Conservation (phyloP, 2,797 vertebrate species). For the Heliangelus exortis region DNA sequence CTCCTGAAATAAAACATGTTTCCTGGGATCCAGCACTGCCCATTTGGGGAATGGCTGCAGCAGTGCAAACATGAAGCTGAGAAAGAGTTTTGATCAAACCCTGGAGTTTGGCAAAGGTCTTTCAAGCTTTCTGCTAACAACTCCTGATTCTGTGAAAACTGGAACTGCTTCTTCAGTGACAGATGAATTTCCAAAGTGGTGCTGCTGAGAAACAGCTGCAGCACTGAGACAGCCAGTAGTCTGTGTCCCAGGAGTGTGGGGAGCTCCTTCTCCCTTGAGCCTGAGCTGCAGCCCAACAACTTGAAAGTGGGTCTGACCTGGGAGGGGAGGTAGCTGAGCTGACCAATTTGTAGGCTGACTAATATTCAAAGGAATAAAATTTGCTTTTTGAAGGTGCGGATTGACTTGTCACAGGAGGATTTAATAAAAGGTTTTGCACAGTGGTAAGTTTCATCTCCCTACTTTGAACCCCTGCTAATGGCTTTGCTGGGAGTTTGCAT, state of each 20-base stretch:
- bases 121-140: not conserved
- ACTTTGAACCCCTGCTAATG: not conserved
- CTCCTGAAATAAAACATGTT: not conserved
- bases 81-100: not conserved
- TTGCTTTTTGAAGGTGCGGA: constrained; percentile 80
- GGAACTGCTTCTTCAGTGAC: not conserved
- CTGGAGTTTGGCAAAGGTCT: not conserved
- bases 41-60: accelerated
- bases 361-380: not conserved
- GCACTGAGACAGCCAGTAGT: not conserved
- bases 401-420: constrained; percentile 89
- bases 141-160: not conserved
- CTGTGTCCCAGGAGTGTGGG: not conserved
- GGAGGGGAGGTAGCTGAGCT: not conserved
- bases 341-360: not conserved
- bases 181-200: not conserved
- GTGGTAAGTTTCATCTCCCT: constrained; percentile 82
- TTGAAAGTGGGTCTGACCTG: not conserved
- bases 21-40: not conserved
- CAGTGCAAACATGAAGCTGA: accelerated
- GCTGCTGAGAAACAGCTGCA: not conserved
- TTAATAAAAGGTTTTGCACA: constrained; percentile 85
- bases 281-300: not conserved
- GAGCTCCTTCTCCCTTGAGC: not conserved
- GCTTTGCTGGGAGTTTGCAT: not conserved